phyloP scores from a whole-genome alignment of 2,888 invertebrate species.

The Lymantria dispar region DNA sequence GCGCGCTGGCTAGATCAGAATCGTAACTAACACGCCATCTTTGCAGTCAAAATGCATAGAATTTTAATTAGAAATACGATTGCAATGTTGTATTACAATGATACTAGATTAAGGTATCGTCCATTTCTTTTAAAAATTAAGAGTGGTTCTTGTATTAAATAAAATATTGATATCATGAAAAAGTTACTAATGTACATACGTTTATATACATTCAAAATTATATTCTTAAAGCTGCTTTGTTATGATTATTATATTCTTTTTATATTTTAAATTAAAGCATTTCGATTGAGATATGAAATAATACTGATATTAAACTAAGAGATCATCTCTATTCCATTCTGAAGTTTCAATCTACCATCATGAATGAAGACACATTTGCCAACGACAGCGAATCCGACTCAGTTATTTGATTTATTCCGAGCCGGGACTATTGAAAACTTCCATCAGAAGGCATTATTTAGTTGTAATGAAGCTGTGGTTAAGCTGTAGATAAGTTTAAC shows the following conservation, averaged over 20 bases:
- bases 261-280: background rate
- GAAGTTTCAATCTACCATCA: conserved; percentile 53
- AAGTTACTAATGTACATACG: no score
- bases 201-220: no score
- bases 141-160: no score
- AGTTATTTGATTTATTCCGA: conserved; percentile 77
- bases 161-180: no score
- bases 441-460: conserved; percentile 61
- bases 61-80: no score
- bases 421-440: conserved; percentile 67
- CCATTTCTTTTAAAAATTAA: no score
- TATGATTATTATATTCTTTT: background rate
- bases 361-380: conserved; percentile 81
- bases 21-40: no score
- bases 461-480: conserved; percentile 53
- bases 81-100: no score
- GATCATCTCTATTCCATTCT: conserved; percentile 50
- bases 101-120: no score
- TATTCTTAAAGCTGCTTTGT: no score
- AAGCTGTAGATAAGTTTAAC: conserved; percentile 36
- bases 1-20: no score
- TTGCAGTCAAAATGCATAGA: no score
- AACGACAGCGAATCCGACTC: conserved; percentile 67
- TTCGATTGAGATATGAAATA: background rate
- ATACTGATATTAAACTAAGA: background rate